Base-by-base conservation (phyloP, 64 coral and sea anemone species). In the Exaiptasia diaphana region DNA sequence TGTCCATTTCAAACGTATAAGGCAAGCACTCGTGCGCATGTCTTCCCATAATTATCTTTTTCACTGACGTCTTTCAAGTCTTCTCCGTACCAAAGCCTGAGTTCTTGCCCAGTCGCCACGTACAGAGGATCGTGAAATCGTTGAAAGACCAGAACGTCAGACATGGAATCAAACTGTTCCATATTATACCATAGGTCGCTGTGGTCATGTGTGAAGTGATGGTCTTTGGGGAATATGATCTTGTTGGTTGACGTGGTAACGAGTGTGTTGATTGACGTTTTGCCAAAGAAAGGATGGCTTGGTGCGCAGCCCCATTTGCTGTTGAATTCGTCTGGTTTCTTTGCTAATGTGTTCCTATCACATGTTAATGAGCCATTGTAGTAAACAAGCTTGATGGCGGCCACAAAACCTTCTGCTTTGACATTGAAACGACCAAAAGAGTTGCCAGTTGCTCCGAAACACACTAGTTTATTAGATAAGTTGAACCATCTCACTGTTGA, bases 291-390 rank as follows among this genome's bases (percentile, higher is more conserved):
- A 41, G 69, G 69, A 11, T 73, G 69, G 27, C 18, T 46, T 18
- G 44, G 14, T 14, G 69, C 69, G 38, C 69, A 73, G 44, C 69
- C 69, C 69, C 69, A 73, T 73, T 73, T 73, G 44, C 69, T 73
- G 41, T 73, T 1, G 13, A 42, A 73, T 24, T 42, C 23, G 6
- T 2, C 22, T 18, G 41, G 44, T 15, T 43, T 49, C 40, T 49
- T 42, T 42, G 69, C 44, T 28, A 28, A 65, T 65, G 61, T 35
- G 5, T 18, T 65, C 31, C 38, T 35, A n/a, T 73, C 69, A 22
- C 69, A 73, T 4, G 69, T 73, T 35, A 73, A 25, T 26, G 38
- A 30, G 28, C 69, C 69, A 23, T 40, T 73, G 69, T 42, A 35
- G 13, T 73, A 37, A 13, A 49, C 38, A 12, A 73, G 40, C 38